Evolutionary conservation across 2,888 invertebrate species (phyloP).

Genomic region (Chrysina gloriosa): DNA sequence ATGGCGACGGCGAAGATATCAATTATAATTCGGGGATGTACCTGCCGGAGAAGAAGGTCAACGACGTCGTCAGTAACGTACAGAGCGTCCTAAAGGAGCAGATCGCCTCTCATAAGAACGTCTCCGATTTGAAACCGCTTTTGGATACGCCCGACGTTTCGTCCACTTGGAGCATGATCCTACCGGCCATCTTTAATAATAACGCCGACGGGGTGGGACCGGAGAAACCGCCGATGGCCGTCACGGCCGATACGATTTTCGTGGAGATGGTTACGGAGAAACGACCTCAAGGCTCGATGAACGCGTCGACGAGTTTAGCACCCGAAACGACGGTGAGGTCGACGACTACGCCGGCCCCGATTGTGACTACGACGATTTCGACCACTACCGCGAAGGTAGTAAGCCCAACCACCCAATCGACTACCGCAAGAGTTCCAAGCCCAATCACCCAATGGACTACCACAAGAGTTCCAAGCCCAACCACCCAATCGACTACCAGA

Average conservation of each 20-base stretch:
- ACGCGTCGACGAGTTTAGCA: neutral
- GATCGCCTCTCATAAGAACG: conserved; percentile 72
- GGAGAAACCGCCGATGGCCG: conserved; percentile 52
- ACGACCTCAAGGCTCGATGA: neutral
- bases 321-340: conserved; percentile 1
- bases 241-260: conserved; percentile 60
- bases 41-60: conserved; percentile 75
- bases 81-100: conserved; percentile 86
- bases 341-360: conserved; percentile 1
- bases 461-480: no score
- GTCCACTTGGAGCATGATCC: conserved; percentile 83
- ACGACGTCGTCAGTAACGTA: conserved; percentile 84
- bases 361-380: neutral
- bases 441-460: no score
- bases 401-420: no score
- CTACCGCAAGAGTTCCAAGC: no score
- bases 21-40: conserved; percentile 65
- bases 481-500: no score
- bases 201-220: conserved; percentile 60
- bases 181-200: conserved; percentile 82
- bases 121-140: conserved; percentile 62
- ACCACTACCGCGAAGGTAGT: neutral
- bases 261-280: conserved; percentile 53
- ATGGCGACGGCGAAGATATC: conserved; percentile 77
- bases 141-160: conserved; percentile 80